A percentile compares a stretch with the other conserved stretches of the same genome.
Evolutionary conservation across 2,797 vertebrate genomes (phyloP).

Genomic region (Danio kyathit): DNA sequence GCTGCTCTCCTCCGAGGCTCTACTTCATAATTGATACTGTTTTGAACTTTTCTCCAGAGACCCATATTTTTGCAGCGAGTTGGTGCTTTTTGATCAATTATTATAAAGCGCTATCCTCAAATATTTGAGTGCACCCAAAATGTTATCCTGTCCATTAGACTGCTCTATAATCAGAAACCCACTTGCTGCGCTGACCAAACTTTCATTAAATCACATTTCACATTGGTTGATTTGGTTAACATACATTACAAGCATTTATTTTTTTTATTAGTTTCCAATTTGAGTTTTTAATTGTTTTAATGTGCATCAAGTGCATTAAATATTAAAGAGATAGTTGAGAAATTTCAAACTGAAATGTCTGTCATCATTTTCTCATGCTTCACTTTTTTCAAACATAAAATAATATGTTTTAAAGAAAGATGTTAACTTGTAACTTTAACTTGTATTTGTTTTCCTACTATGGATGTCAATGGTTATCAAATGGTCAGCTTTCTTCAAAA

Average conservation of each 20-base stretch:
- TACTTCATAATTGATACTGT: conserved; percentile 82
- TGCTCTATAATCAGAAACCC: conserved; percentile 8
- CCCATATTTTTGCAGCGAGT: conserved; percentile 69
- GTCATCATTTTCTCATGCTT: no score
- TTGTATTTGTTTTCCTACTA: no score
- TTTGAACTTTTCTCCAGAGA: conserved; percentile 74
- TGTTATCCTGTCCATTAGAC: conserved; percentile 52
- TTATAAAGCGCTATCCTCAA: conserved; percentile 71
- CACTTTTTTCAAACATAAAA: no score
- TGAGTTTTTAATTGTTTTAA: no score
- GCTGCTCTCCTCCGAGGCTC: conserved; percentile 73
- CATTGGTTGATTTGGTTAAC: background rate
- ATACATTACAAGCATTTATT: background rate
- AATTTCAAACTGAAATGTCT: no score
- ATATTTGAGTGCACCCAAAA: conserved; percentile 64
- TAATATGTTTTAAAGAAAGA: no score
- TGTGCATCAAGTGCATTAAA: no score
- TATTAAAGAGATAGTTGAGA: no score
- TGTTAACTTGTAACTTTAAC: no score
- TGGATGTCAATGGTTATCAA: no score
- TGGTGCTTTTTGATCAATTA: conserved; percentile 79
- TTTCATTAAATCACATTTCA: background rate
- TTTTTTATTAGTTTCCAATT: background rate
- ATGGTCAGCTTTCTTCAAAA: no score
- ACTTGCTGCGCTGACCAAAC: background rate